Conservation (phyloP, 35 echinoderm and acorn worm genomes). For the Stichopus chloronotus region DNA sequence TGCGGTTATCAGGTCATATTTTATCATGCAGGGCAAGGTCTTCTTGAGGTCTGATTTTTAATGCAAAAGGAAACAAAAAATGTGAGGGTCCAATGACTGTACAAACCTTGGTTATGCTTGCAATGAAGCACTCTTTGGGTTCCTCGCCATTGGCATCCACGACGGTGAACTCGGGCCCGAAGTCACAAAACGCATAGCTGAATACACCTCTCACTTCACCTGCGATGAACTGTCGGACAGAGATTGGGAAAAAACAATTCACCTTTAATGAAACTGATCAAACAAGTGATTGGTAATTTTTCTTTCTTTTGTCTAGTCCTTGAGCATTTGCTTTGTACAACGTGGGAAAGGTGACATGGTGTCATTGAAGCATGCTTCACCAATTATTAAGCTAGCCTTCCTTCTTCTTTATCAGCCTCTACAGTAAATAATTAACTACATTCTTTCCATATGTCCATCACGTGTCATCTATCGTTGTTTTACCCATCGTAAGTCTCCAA, state of each 20-base stretch:
- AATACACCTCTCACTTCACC: constrained; percentile 91
- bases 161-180: constrained; percentile 87
- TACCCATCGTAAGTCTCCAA: too few species aligned
- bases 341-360: too few species aligned
- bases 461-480: too few species aligned
- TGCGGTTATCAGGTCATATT: background rate
- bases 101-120: constrained; percentile 83
- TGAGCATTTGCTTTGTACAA: too few species aligned
- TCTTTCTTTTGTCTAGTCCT: too few species aligned
- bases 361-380: too few species aligned
- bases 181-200: constrained; percentile 94
- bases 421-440: too few species aligned
- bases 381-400: too few species aligned
- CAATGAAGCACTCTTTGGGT: constrained; percentile 78
- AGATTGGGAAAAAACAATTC: background rate
- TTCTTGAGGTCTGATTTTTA: background rate
- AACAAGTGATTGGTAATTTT: too few species aligned
- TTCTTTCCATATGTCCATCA: too few species aligned
- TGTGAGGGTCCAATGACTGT: background rate
- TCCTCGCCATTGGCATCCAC: constrained; percentile 88
- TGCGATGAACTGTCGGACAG: constrained; percentile 73
- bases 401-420: too few species aligned
- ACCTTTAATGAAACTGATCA: background rate
- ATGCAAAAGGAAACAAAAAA: background rate
- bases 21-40: background rate